Conservation (phyloP, 1,140 invertebrate species). For the Rhynchophorus ferrugineus region DNA sequence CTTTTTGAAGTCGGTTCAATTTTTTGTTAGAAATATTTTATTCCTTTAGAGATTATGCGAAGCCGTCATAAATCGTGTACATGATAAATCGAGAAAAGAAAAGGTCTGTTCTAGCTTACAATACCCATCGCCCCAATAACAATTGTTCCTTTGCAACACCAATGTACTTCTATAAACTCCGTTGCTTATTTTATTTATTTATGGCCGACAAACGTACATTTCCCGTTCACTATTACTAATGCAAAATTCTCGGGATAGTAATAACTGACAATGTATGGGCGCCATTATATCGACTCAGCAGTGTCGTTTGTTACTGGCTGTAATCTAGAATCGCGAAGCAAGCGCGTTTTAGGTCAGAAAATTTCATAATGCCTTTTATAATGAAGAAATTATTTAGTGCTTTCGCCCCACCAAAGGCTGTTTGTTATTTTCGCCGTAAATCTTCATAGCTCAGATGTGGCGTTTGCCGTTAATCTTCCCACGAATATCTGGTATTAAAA, state of each 20-base stretch:
- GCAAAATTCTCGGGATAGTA: slow-evolving; percentile 17
- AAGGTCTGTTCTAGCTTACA: no score
- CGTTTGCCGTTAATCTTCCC: no score
- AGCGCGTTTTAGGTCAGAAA: slow-evolving; percentile 10
- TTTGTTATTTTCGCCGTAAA: no score
- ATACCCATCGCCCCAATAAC: no score
- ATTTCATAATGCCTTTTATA: slow-evolving; percentile 5
- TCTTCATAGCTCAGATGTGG: no score
- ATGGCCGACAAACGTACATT: slow-evolving; percentile 8
- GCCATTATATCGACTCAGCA: slow-evolving; percentile 13
- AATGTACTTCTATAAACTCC: not conserved
- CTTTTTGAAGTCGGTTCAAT: no score
- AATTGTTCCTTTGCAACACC: no score
- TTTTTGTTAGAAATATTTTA: no score
- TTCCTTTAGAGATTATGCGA: no score
- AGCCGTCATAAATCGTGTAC: no score
- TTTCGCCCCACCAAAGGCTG: not conserved
- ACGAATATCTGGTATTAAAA: no score
- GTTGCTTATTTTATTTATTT: not conserved
- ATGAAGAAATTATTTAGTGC: slow-evolving; percentile 3
- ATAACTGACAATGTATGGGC: slow-evolving; percentile 14
- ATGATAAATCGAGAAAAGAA: no score
- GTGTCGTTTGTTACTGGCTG: slow-evolving; percentile 16
- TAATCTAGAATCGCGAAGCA: slow-evolving; percentile 5
- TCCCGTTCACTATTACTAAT: slow-evolving; percentile 15